Conservation (phyloP, 2,113 vertebrate genomes). For the Strix aluco region DNA sequence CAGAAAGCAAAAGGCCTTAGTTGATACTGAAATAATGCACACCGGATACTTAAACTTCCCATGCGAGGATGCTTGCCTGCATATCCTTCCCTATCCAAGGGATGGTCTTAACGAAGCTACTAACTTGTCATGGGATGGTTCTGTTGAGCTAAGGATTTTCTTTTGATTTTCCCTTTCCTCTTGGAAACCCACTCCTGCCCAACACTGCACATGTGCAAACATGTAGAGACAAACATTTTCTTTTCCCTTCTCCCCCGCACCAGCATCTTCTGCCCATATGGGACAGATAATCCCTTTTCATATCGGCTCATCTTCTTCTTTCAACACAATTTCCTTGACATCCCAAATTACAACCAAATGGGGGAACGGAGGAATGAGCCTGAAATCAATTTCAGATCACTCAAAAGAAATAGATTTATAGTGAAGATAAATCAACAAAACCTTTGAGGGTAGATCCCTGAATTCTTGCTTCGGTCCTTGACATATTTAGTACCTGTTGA, state of each 20-base stretch:
- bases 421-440: slow-evolving; percentile 18
- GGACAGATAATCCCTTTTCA: slow-evolving; percentile 31
- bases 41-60: neutral
- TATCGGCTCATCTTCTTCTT: slow-evolving; percentile 31
- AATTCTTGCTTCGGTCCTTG: slow-evolving; percentile 16
- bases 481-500: neutral
- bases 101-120: neutral
- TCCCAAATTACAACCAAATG: slow-evolving; percentile 62
- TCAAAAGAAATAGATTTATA: slow-evolving; percentile 30
- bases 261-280: slow-evolving; percentile 57
- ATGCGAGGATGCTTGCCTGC: neutral
- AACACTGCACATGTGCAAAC: neutral
- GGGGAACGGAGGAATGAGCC: neutral
- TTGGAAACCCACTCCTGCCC: neutral
- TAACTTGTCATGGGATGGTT: neutral
- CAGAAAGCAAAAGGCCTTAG: neutral
- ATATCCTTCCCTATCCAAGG: neutral
- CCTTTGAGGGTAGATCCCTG: slow-evolving; percentile 34
- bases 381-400: slow-evolving; percentile 43
- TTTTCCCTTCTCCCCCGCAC: neutral
- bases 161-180: neutral
- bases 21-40: neutral
- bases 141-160: neutral
- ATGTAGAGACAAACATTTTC: slow-evolving; percentile 45
- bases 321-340: slow-evolving; percentile 44